Evolutionary conservation across 92 coral and sea anemone genomes (phyloP).

Genomic region (Phenganax stokvisi): DNA sequence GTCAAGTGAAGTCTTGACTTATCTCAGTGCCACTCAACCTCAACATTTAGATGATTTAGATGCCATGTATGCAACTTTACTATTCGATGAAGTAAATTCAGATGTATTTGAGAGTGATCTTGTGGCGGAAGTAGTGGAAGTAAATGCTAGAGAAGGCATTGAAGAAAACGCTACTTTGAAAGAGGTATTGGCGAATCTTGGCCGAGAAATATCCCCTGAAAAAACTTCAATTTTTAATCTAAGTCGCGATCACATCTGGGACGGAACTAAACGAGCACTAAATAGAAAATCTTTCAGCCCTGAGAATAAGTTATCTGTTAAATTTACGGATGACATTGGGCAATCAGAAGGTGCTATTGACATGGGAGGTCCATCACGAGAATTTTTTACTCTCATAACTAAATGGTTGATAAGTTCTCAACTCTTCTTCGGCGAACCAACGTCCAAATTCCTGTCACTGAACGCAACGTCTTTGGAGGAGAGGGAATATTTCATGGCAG

Average conservation of each 20-base stretch:
- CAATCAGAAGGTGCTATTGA: conserved; percentile 34
- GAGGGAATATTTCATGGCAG: conserved; percentile 43
- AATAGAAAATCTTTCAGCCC: conserved; percentile 42
- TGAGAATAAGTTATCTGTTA: conserved; percentile 27
- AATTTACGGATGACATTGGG: conserved; percentile 42
- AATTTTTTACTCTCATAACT: conserved; percentile 24
- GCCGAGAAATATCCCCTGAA: conserved; percentile 16
- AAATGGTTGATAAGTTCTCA: conserved; percentile 32
- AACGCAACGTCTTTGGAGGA: conserved; percentile 28
- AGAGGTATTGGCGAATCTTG: background rate
- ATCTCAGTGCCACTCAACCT: no score
- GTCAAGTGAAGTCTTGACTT: no score
- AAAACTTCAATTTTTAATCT: conserved; percentile 34
- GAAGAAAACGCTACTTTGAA: no score
- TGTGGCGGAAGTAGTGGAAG: conserved; percentile 32
- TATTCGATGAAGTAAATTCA: conserved; percentile 38
- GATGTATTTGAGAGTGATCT: conserved; percentile 15
- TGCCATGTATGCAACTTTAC: conserved; percentile 40
- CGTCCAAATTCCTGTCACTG: conserved; percentile 32
- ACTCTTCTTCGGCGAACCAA: conserved; percentile 25
- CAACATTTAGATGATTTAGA: background rate
- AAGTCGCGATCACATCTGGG: conserved; percentile 43
- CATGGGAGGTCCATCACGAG: conserved; percentile 36
- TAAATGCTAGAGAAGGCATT: conserved; percentile 4
- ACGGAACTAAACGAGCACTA: conserved; percentile 43